phyloP scores from a whole-genome alignment of 2,888 invertebrate genomes.

The Drosophila kuntzei region DNA sequence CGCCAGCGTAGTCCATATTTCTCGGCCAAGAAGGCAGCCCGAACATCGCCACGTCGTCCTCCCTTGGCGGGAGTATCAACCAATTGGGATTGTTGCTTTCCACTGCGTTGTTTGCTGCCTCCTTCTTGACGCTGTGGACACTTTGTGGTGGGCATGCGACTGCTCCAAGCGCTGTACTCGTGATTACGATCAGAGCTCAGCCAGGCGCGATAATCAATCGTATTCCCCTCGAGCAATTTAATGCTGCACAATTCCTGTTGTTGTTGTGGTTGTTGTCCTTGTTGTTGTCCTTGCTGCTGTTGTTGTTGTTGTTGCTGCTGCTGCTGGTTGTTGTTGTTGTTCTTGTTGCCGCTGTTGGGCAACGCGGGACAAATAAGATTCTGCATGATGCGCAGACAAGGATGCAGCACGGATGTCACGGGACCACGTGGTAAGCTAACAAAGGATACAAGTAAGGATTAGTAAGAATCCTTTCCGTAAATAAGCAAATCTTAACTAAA shows the following conservation, averaged over 20 bases:
- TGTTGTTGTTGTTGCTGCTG: slow-evolving; percentile 44
- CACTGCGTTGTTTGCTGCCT: slow-evolving; percentile 54
- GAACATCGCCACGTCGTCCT: slow-evolving; percentile 60
- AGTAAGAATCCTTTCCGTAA: no score
- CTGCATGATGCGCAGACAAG: slow-evolving; percentile 96
- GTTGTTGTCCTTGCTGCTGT: slow-evolving; percentile 25
- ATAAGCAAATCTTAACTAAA: no score
- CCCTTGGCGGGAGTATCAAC: slow-evolving; percentile 32
- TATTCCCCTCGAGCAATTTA: slow-evolving; percentile 88
- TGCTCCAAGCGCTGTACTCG: slow-evolving; percentile 90
- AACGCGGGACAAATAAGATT: slow-evolving; percentile 90
- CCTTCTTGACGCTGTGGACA: slow-evolving; percentile 45
- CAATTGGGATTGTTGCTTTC: slow-evolving; percentile 41
- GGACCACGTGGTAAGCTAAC: slow-evolving; percentile 91
- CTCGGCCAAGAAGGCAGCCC: slow-evolving; percentile 88
- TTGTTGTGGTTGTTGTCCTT: slow-evolving; percentile 19
- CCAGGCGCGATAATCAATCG: slow-evolving; percentile 91
- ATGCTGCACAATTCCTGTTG: slow-evolving; percentile 87
- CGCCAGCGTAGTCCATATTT: slow-evolving; percentile 92
- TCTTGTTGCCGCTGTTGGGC: slow-evolving; percentile 81
- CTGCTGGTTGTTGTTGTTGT: slow-evolving; percentile 29
- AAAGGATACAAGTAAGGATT: not conserved
- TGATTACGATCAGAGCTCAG: slow-evolving; percentile 89
- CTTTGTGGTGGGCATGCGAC: slow-evolving; percentile 87
- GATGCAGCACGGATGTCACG: slow-evolving; percentile 95